A percentile compares a stretch with the other conserved stretches of the same genome.
These are phyloP conservation scores for Dasysyrphus tricinctus DNA, from an alignment of 2,888 invertebrate genomes.

Conservation along the genomic window DNA sequence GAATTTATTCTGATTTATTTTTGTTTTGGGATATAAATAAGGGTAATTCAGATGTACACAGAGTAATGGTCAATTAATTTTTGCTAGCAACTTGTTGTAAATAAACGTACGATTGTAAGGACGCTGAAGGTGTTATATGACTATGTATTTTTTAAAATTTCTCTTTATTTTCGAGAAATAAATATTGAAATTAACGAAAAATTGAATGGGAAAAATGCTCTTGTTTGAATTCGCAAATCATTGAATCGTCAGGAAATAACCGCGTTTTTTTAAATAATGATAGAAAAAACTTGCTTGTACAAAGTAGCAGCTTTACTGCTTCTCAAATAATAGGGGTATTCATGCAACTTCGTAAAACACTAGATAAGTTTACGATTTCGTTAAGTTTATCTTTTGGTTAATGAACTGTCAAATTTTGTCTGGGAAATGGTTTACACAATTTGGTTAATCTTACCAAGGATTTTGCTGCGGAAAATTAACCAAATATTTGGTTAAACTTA, in stretches of 20 bases:
- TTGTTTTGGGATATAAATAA: slow-evolving; percentile 61
- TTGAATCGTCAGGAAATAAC: not conserved
- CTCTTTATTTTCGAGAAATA: not conserved
- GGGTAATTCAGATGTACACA: slow-evolving; percentile 65
- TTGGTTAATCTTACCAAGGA: too few relatives aligned
- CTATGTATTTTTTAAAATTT: slow-evolving; percentile 40
- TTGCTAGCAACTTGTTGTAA: slow-evolving; percentile 45
- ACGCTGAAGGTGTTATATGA: slow-evolving; percentile 44
- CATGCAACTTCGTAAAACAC: too few relatives aligned
- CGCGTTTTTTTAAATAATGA: not conserved
- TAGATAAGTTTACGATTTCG: too few relatives aligned
- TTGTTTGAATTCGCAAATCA: not conserved
- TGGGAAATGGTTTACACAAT: too few relatives aligned
- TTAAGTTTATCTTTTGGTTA: too few relatives aligned
- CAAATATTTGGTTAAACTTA: too few relatives aligned
- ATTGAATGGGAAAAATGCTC: not conserved
- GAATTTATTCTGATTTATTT: slow-evolving; percentile 55
- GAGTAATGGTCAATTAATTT: slow-evolving; percentile 71
- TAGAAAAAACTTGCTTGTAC: not conserved
- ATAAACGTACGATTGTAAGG: slow-evolving; percentile 23
- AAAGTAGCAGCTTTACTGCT: too few relatives aligned
- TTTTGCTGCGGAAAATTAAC: too few relatives aligned
- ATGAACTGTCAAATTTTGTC: too few relatives aligned
- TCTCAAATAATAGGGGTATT: too few relatives aligned
- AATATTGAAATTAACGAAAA: not conserved